Evolutionary conservation across 1,140 invertebrate genomes (phyloP), one percentile per base, ranked within the genome.

Genomic region (Lepidostoma basale): DNA sequence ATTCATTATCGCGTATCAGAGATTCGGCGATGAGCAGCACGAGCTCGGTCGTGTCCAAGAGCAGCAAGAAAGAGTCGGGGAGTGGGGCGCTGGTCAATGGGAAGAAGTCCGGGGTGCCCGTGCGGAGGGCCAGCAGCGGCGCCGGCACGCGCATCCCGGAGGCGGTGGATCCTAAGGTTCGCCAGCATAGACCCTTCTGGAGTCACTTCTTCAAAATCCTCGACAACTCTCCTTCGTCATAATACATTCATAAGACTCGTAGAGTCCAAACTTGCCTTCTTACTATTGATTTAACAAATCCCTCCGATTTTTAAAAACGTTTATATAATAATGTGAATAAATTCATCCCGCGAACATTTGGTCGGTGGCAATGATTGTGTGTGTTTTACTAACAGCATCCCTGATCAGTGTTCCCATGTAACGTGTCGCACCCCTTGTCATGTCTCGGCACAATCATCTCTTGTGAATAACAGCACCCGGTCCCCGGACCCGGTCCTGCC

Each of bases 1-100:
- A 87, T 59, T 81, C 83, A 30, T 67, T 85, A 26, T 80, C 82
- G 28, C 76, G 77, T n/a, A 73, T 73, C n/a, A 52, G 72, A 45
- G 72, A 73, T 58, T 72, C 70, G 20, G 23, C 30, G 18, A 22
- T 59, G 9, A 59, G 56, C 33, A 44, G 52, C 33, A 66, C 67
- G 2, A 67, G 28, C 30, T 70, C 70, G 8, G 67, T 62, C 8
- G 10, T 66, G 16, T 73, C 72, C 5, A 73, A 70, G 26, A 18
- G 42, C 58, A 56, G 68, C 60, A 70, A 66, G 30, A 70, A 73
- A 60, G 68, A 70, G 5, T 45, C 39, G 14, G 20, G 49, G 4
- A 30, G 33, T 14, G 45, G 42, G 59, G 56, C 68, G 64, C 59
- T 59, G 26, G 62, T 67, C 18, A 68, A 56, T 30, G 65, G 71